These are phyloP conservation scores for Leucozona laternaria DNA, from an alignment of 2,888 invertebrate species.

Conservation along the genomic window DNA sequence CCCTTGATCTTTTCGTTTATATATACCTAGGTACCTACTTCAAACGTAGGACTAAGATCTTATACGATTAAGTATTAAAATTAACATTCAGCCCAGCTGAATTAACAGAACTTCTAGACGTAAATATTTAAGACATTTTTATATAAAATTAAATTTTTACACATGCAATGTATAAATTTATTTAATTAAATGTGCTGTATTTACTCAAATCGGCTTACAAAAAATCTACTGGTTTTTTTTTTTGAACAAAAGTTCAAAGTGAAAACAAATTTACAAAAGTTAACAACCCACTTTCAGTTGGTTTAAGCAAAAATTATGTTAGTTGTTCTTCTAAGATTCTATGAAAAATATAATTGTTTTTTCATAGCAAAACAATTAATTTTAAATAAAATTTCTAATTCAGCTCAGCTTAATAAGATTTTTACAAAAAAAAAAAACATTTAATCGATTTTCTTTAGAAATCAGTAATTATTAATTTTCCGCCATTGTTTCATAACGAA, in stretches of 20 bases:
- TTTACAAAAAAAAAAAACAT: slow-evolving; percentile 4
- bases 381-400: slow-evolving; percentile 12
- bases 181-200: slow-evolving; percentile 32
- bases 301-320: neutral
- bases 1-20: neutral
- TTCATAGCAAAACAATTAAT: slow-evolving; percentile 9
- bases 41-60: neutral
- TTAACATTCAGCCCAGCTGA: slow-evolving; percentile 61
- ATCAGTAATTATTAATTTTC: slow-evolving; percentile 89
- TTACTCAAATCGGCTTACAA: neutral
- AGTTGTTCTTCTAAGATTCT: neutral
- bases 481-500: slow-evolving; percentile 90
- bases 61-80: neutral
- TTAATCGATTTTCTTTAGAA: slow-evolving; percentile 72
- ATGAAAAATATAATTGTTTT: neutral
- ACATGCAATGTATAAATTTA: slow-evolving; percentile 14
- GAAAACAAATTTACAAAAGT: slow-evolving; percentile 39
- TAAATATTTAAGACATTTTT: slow-evolving; percentile 48
- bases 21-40: neutral
- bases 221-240: neutral
- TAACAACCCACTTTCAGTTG: slow-evolving; percentile 61
- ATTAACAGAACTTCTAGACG: slow-evolving; percentile 49
- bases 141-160: slow-evolving; percentile 35
- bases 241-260: slow-evolving; percentile 46
- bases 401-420: slow-evolving; percentile 58